Evolutionary conservation across 2,888 invertebrate genomes (phyloP).

Genomic region (Biston betularia): DNA sequence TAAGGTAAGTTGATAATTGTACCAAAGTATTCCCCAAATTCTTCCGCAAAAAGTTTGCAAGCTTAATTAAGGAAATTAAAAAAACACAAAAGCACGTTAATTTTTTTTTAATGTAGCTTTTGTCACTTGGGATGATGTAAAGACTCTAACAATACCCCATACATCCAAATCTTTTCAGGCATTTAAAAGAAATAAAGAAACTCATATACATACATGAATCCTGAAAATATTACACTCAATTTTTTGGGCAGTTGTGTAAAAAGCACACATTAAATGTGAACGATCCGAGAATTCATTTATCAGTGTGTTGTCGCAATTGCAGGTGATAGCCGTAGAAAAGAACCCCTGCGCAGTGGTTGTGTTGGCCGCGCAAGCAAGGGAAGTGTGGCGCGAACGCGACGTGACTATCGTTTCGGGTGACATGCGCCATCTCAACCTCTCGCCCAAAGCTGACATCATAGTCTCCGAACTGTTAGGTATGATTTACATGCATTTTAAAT

Average conservation of each 20-base stretch:
- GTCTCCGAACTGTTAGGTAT: constrained; percentile 97
- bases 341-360: constrained; percentile 98
- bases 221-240: too few relatives aligned
- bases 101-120: too few relatives aligned
- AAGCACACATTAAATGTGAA: background rate
- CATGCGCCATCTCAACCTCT: constrained; percentile 93
- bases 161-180: too few relatives aligned
- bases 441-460: constrained; percentile 96
- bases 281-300: background rate
- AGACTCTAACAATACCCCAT: too few relatives aligned
- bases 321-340: constrained; percentile 98
- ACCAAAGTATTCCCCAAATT: too few relatives aligned
- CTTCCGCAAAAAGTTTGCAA: too few relatives aligned
- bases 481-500: background rate
- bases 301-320: constrained; percentile 8
- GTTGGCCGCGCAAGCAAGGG: constrained; percentile 90
- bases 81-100: too few relatives aligned
- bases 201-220: too few relatives aligned
- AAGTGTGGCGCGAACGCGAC: constrained; percentile 90
- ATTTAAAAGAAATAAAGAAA: too few relatives aligned
- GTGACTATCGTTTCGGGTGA: constrained; percentile 94
- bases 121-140: too few relatives aligned
- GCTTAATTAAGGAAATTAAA: too few relatives aligned
- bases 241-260: background rate
- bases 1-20: constrained; percentile 73